Conservation (phyloP, 2,888 invertebrate species). For the Siphlonurus alternatus region DNA sequence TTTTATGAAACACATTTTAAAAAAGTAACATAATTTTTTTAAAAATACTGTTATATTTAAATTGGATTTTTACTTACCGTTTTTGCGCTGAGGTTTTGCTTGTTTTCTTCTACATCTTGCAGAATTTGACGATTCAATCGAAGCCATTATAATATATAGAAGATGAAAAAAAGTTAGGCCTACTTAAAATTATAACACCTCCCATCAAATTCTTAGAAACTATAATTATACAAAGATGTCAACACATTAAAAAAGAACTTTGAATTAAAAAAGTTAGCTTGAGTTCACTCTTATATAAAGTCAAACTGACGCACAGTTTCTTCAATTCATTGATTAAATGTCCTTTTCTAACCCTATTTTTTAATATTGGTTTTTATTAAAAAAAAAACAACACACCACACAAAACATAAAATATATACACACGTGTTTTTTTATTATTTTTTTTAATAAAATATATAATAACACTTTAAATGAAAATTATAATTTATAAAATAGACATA, state of each 20-base stretch:
- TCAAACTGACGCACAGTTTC: too few species aligned
- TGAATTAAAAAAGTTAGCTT: too few species aligned
- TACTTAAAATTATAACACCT: background rate
- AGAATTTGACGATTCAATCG: background rate
- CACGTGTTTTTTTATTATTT: background rate
- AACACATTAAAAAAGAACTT: background rate
- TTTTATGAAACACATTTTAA: too few species aligned
- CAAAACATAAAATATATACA: background rate
- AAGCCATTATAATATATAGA: background rate
- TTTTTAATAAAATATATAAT: background rate
- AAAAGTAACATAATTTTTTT: too few species aligned
- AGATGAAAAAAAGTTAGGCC: background rate
- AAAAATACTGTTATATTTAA: background rate
- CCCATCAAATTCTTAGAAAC: background rate
- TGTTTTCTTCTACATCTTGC: background rate
- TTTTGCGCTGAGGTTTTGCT: background rate
- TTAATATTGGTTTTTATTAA: background rate
- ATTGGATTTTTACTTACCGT: background rate
- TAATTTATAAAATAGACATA: background rate
- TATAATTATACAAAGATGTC: background rate
- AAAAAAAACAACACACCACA: background rate
- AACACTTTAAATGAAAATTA: background rate
- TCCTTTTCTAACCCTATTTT: background rate
- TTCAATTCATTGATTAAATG: background rate
- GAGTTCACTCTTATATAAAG: too few species aligned